Conservation (phyloP, 2,888 invertebrate species). For the Drosophila mettleri region DNA sequence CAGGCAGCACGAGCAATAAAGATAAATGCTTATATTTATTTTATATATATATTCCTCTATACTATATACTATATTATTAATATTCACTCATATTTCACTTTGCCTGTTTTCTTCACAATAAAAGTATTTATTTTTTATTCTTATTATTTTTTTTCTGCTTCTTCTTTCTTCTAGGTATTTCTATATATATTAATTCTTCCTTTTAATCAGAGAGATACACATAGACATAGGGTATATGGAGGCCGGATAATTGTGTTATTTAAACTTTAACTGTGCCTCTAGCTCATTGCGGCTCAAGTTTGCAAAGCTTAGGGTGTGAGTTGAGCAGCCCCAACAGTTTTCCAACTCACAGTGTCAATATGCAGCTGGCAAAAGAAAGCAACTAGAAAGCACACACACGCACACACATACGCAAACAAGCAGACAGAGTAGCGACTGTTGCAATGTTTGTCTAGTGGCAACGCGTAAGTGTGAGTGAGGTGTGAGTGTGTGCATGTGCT, state of each 20-base stretch:
- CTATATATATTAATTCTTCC: no score
- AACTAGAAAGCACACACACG: conserved; percentile 31
- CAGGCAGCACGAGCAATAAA: no score
- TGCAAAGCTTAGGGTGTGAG: conserved; percentile 9
- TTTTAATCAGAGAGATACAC: no score
- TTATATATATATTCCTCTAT: neutral
- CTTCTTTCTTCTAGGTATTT: neutral
- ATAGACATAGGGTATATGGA: conserved; percentile 21
- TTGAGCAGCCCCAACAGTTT: conserved; percentile 27
- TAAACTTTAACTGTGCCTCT: conserved; percentile 7
- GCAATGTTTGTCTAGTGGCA: conserved; percentile 41
- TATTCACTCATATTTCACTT: no score
- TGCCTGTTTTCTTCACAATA: neutral
- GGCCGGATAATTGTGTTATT: rapidly evolving
- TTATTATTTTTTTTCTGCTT: no score
- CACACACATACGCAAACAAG: conserved; percentile 16
- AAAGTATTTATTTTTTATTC: no score
- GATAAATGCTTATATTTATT: neutral
- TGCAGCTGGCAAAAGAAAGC: conserved; percentile 43
- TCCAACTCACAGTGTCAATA: conserved; percentile 69
- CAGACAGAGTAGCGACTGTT: conserved; percentile 41
- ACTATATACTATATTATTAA: no score
- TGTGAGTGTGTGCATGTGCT: conserved; percentile 32
- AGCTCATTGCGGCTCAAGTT: conserved; percentile 27
- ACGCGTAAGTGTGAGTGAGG: conserved; percentile 9